phyloP scores from a whole-genome alignment of 2,797 vertebrate species.

The Propithecus deckenii region DNA sequence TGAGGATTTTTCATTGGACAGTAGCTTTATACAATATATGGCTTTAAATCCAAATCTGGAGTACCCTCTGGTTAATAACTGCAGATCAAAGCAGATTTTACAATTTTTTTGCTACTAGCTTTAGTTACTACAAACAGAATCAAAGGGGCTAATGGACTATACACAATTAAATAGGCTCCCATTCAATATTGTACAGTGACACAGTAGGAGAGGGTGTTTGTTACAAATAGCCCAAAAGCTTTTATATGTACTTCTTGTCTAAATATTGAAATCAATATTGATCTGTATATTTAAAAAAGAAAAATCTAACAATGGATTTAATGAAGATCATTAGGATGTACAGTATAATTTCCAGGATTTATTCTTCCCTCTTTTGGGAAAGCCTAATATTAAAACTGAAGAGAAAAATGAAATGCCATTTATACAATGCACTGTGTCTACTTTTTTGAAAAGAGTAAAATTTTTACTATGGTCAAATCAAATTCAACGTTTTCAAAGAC shows the following conservation, averaged over 20 bases:
- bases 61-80: conserved; percentile 77
- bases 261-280: conserved; percentile 80
- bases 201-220: conserved; percentile 70
- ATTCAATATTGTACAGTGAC: conserved; percentile 48
- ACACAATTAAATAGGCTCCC: conserved; percentile 75
- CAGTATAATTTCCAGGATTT: conserved; percentile 78
- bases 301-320: conserved; percentile 79
- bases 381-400: conserved; percentile 71
- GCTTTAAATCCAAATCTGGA: conserved; percentile 78
- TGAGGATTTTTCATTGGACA: conserved; percentile 79
- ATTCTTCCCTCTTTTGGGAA: conserved; percentile 76
- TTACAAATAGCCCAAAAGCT: conserved; percentile 76
- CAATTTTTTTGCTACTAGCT: conserved; percentile 67
- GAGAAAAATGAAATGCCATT: conserved; percentile 71
- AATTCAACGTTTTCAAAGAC: neutral
- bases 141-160: conserved; percentile 80
- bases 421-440: neutral
- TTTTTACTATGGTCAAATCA: neutral
- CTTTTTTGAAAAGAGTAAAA: neutral
- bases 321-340: conserved; percentile 78
- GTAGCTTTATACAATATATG: conserved; percentile 69
- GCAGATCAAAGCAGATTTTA: conserved; percentile 79
- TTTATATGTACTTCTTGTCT: conserved; percentile 78
- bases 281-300: conserved; percentile 55
- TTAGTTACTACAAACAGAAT: conserved; percentile 78